Evolutionary conservation across 2,797 vertebrate genomes (phyloP), one percentile per base, ranked within the genome.

Genomic region (Mallotus villosus): DNA sequence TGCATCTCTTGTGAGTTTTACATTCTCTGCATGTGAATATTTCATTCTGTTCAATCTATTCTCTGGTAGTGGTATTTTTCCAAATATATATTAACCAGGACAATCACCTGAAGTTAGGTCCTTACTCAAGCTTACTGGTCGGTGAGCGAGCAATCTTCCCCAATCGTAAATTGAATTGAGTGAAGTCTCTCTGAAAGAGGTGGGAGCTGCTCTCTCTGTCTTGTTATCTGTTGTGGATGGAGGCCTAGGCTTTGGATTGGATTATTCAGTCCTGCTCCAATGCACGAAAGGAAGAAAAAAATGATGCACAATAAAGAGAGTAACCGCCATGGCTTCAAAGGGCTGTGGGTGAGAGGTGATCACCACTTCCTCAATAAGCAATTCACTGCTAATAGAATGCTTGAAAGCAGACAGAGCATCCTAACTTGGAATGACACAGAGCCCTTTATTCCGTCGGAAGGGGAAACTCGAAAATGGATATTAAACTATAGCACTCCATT

Each of bases 401-500:
- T 69, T 69, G 57, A 67, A 79, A 76, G 72, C n/a, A 75, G 3
- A 59, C 34, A 49, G 77, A 19, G 59, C 66, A 68, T 64, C 62
- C 21, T 53, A 72, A 76, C 71, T 41, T 60, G 57, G 17, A 34
- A 25, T 32, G 64, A 63, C 32, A 59, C 51, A 74, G 67, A 74
- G 29, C 46, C 9, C 22, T 66, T 14, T n/a, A 65, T 57, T 59
- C 34, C 29, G 21, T 67, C 41, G 41, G 34, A 67, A 55, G 3
- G 8, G 34, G 59, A 60, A 49, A 19, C 12, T 19, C 51, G 16
- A n/a, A 61, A 70, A 60, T 70, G 58, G 17, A 29, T 22, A 21
- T 71, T 63, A 27, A 63, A 32, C 24, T 22, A 63, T 34, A 32
- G 14, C 14, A 14, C 19, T 63, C 61, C 27, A n/a, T 34, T 34